phyloP scores from a whole-genome alignment of 2,113 vertebrate species.

The Collichthys lucidus region DNA sequence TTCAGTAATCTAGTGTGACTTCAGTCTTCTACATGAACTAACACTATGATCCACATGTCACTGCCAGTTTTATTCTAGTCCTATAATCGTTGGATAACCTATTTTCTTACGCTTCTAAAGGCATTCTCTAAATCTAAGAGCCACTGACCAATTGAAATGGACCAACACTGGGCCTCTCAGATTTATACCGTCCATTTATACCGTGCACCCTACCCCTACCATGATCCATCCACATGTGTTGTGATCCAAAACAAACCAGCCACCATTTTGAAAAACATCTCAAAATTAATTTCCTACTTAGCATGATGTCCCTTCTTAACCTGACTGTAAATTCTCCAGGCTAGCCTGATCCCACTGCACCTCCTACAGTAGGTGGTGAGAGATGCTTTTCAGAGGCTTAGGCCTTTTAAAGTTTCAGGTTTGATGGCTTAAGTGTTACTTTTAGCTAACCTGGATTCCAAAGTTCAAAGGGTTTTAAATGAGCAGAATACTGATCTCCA shows the following conservation, averaged over 20 bases:
- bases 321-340: not conserved
- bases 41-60: too few species aligned
- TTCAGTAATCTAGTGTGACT: too few species aligned
- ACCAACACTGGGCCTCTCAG: slow-evolving; percentile 28
- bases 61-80: too few species aligned
- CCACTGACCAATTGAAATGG: slow-evolving; percentile 5
- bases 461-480: slow-evolving; percentile 39
- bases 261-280: slow-evolving; percentile 14
- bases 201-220: too few species aligned
- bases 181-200: slow-evolving; percentile 32
- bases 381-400: slow-evolving; percentile 1
- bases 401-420: slow-evolving; percentile 27
- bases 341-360: slow-evolving; percentile 5
- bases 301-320: slow-evolving; percentile 48
- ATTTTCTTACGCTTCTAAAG: not conserved
- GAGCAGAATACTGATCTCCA: slow-evolving; percentile 5
- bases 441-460: slow-evolving; percentile 25
- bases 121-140: slow-evolving; percentile 4
- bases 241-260: slow-evolving; percentile 6
- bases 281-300: slow-evolving; percentile 52
- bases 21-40: too few species aligned
- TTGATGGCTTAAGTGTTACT: slow-evolving; percentile 12
- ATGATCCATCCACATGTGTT: too few species aligned
- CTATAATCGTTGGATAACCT: too few species aligned
- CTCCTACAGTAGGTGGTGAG: not conserved